Evolutionary conservation across 2,797 vertebrate species (phyloP).

Genomic region (Menidia menidia): DNA sequence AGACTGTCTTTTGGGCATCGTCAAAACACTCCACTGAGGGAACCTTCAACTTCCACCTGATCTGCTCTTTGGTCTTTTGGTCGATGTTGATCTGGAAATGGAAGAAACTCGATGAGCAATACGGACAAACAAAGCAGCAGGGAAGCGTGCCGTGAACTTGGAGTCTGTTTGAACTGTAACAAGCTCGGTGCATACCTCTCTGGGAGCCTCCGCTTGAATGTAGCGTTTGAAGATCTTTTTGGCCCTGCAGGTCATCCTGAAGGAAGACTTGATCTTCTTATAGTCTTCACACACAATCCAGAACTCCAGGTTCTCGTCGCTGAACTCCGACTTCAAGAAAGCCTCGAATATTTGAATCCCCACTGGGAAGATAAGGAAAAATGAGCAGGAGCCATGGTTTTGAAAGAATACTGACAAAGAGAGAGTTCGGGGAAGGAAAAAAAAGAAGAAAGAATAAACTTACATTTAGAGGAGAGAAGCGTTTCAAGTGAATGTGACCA

Average conservation of each 20-base stretch:
- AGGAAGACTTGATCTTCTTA: slow-evolving; percentile 84
- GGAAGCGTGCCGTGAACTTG: neutral
- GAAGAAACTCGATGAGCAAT: slow-evolving; percentile 9
- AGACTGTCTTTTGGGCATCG: slow-evolving; percentile 88
- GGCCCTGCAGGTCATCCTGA: slow-evolving; percentile 81
- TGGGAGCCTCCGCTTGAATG: slow-evolving; percentile 85
- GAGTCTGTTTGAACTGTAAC: neutral
- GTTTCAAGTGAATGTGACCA: slow-evolving; percentile 89
- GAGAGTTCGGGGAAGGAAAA: neutral
- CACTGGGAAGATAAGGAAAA: slow-evolving; percentile 66
- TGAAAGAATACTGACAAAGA: neutral
- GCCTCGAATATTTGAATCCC: slow-evolving; percentile 84
- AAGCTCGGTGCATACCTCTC: slow-evolving; percentile 78
- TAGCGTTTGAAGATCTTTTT: slow-evolving; percentile 89
- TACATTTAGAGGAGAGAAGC: slow-evolving; percentile 88
- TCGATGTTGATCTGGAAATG: slow-evolving; percentile 90
- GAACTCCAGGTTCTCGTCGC: slow-evolving; percentile 91
- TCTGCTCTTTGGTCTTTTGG: slow-evolving; percentile 84
- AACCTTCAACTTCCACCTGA: slow-evolving; percentile 80
- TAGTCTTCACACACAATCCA: slow-evolving; percentile 89
- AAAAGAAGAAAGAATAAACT: slow-evolving; percentile 47
- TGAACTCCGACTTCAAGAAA: slow-evolving; percentile 91
- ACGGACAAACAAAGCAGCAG: neutral
- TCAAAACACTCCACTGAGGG: slow-evolving; percentile 84
- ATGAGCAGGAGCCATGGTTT: neutral